Evolutionary conservation across 1,140 invertebrate species (phyloP), one percentile per base, ranked within the genome.

Genomic region (Zaprionus ghesquierei): DNA sequence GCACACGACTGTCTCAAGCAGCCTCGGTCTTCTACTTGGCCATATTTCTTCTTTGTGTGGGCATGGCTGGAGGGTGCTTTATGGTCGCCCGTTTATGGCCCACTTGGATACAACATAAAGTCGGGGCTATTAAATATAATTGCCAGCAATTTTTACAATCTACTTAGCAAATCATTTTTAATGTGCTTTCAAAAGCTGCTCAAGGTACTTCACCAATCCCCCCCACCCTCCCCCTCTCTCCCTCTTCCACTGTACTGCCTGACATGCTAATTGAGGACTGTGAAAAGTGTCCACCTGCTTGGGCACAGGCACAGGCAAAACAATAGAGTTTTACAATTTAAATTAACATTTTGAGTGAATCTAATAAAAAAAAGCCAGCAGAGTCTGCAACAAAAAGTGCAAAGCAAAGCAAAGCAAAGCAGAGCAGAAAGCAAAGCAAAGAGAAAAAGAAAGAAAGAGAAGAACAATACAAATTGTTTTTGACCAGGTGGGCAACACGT

Each of bases 91-190:
- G 60, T 82, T 86, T 87, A 79, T 79, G 66, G 51, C 62, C 75
- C 61, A 60, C 70, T 86, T 78, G 84, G 53, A 70, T 69, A 46
- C 27, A 18, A 35, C 72, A 70, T 75, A 64, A 75, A 60, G 68
- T 46, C 65, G 71, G 27, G 27, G 71, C 82, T 77, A 86, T 86
- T 86, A 86, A 86, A 89, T 87, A 76, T 87, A 87, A 87, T 87
- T 89, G 84, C 62, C 55, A 74, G 84, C 79, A 73, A 87, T 87
- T 89, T 87, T 86, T 79, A 70, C 79, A 79, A 89, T 87, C 75
- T 89, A 87, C 84, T 89, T 82, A 73, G 84, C 61, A 87, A 89
- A 87, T 87, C 84, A 86, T 89, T 82, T 86, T 79, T 79, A 82
- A 87, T 87, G 81, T 73, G 62, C 54, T 62, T 61, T 44, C 38